phyloP scores from a whole-genome alignment of 2,797 vertebrate genomes.

The Eospalax fontanierii region DNA sequence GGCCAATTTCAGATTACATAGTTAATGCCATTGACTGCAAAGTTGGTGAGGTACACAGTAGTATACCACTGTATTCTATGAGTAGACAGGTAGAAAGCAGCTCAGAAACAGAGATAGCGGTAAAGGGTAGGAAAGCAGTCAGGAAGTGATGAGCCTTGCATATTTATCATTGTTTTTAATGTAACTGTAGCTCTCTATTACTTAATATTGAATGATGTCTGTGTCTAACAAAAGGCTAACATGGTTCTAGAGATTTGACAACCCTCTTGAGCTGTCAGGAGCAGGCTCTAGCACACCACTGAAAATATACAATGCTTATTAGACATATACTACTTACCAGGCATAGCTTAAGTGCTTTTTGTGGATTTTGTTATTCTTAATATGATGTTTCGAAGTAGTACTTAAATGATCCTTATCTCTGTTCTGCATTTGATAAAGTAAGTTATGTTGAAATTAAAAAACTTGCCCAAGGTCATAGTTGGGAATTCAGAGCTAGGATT shows the following conservation, averaged over 20 bases:
- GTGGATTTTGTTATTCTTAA: not conserved
- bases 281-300: not conserved
- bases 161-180: not conserved
- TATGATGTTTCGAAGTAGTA: not conserved
- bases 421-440: not conserved
- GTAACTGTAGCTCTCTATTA: not conserved
- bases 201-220: slow-evolving; percentile 36
- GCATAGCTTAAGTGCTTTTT: not conserved
- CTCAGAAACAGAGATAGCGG: not conserved
- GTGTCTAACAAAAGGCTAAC: not conserved
- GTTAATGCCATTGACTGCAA: not conserved
- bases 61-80: not conserved
- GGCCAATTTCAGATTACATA: not conserved
- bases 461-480: not conserved
- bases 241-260: slow-evolving; percentile 12
- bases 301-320: not conserved
- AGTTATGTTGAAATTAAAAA: not conserved
- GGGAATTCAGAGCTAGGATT: not conserved
- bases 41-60: not conserved
- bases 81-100: not conserved
- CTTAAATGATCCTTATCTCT: not conserved
- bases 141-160: not conserved
- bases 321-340: not conserved
- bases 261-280: not conserved
- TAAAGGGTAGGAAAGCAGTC: not conserved